These are phyloP conservation scores for Tapirus indicus DNA, from an alignment of 2,797 vertebrate genomes.

Conservation along the genomic window DNA sequence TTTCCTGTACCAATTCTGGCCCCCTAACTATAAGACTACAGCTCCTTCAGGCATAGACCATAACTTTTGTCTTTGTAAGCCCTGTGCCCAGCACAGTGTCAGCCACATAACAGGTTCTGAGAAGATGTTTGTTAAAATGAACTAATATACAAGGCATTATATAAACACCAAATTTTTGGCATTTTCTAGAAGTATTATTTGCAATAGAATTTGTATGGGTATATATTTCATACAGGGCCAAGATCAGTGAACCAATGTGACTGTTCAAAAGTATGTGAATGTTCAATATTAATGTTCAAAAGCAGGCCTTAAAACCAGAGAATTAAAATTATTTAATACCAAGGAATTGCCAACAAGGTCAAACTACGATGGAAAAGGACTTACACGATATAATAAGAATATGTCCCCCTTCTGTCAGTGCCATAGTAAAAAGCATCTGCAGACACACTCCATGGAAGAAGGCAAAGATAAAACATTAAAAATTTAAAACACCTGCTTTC, in stretches of 20 bases:
- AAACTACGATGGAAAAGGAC: conserved; percentile 2
- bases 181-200: not conserved
- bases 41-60: not conserved
- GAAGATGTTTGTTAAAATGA: not conserved
- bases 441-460: not conserved
- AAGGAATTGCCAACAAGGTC: not conserved
- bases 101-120: not conserved
- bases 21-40: not conserved
- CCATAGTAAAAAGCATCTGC: not conserved
- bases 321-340: not conserved
- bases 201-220: not conserved
- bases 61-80: not conserved
- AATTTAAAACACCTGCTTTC: not conserved
- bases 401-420: not conserved
- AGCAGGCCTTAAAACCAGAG: not conserved
- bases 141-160: not conserved
- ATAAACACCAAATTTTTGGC: not conserved
- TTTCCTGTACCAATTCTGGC: not conserved
- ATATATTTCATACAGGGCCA: not conserved
- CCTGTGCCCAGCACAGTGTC: not conserved
- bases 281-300: not conserved
- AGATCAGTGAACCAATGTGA: not conserved
- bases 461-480: not conserved
- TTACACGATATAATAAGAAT: not conserved
- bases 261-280: not conserved